These are phyloP conservation scores for Poeciliopsis turneri DNA, from an alignment of 2,797 vertebrate genomes.

Conservation along the genomic window DNA sequence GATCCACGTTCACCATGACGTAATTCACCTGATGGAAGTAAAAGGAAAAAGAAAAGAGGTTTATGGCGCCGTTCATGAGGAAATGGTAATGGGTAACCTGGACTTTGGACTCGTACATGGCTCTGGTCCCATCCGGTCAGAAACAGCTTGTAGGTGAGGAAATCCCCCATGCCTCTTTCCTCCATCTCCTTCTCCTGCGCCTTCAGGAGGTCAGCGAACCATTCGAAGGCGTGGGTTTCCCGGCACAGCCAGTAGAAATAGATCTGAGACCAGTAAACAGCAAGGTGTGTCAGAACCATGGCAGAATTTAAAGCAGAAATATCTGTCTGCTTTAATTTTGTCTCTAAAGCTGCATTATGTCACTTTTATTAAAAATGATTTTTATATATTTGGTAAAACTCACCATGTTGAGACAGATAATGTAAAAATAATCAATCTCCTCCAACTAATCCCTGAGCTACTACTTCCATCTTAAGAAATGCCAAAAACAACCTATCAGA, in stretches of 20 bases:
- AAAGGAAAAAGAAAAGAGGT: background rate
- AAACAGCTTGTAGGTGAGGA: constrained; percentile 92
- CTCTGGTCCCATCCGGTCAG: constrained; percentile 89
- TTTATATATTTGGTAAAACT: too few species aligned
- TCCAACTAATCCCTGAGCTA: too few species aligned
- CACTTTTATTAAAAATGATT: too few species aligned
- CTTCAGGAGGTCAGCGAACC: constrained; percentile 91
- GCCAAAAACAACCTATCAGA: too few species aligned
- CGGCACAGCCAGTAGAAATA: constrained; percentile 97
- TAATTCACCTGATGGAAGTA: constrained; percentile 79
- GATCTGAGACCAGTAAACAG: constrained; percentile 82
- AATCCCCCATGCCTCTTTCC: constrained; percentile 85
- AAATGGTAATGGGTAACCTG: background rate
- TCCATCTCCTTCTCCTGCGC: constrained; percentile 92
- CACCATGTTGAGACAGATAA: too few species aligned
- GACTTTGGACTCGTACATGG: constrained; percentile 81
- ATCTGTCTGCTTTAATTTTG: too few species aligned
- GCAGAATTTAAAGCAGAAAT: background rate
- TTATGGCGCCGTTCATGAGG: background rate
- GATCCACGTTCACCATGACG: constrained; percentile 82
- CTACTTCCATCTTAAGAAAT: too few species aligned
- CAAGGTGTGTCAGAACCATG: background rate
- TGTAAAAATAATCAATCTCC: too few species aligned
- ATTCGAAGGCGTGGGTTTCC: constrained; percentile 91
- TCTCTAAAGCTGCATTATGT: too few species aligned